Evolutionary conservation across 2,888 invertebrate genomes (phyloP), one percentile per base, ranked within the genome.

Genomic region (Ernsta delagoae): DNA sequence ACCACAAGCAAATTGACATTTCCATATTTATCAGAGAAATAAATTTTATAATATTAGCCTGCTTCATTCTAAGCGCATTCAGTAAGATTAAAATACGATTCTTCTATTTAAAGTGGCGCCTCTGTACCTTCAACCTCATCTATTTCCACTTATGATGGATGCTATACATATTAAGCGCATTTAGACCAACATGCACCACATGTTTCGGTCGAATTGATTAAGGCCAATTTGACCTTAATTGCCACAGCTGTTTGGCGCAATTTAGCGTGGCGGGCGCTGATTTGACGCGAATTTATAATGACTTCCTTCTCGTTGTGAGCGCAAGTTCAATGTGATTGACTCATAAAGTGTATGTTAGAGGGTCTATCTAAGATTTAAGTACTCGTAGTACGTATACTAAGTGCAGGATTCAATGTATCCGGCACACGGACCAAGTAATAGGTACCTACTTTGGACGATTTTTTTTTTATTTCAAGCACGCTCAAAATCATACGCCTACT

Each of bases 161-260:
- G 56, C 39, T 62, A 48, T 62, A 68, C 67, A 68, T 68, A 57
- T 59, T 65, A 68, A 68, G 68, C 57, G 57, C 62, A 75, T 77
- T 79, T 80, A 79, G 76, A 69, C 61, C 67, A 78, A 70, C 70
- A 72, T 76, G 74, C 71, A 72, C 75, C 74, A 73, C 71, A 79
- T 78, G 83, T 76, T 78, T 79, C 83, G 79, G 77, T 79, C 82
- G 78, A 84, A 87, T 85, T 83, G 84, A 83, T 84, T 85, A 77
- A 78, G 71, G 74, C 77, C 78, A 79, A 82, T 83, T 78, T 85
- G 87, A 80, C 88, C 87, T 85, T 87, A 88, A 89, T 89, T 85
- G 77, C 77, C 65, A 70, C 71, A 70, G 72, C 75, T 74, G 75
- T 79, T 77, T 71, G 75, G 77, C 70, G 68, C 76, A 76, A 75